Conservation (phyloP, 2,113 vertebrate species). For the Heterotilapia buettikoferi region DNA sequence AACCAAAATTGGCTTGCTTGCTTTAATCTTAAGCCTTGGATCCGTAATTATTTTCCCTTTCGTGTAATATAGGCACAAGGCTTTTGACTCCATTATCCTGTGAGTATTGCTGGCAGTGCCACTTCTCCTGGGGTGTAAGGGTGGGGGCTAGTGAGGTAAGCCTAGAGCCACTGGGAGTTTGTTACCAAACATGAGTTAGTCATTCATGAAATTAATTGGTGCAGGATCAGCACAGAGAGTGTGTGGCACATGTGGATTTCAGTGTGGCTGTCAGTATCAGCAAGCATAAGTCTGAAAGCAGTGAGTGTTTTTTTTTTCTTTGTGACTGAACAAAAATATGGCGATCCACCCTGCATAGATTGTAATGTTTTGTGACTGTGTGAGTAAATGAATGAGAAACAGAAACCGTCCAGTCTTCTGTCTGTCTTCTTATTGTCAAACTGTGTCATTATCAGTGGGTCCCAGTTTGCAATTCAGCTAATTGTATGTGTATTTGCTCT, state of each 20-base stretch:
- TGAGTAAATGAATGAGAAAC: not conserved
- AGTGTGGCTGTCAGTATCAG: constrained; percentile 24
- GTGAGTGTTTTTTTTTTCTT: not conserved
- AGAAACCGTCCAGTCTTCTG: not conserved
- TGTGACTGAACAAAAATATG: not conserved
- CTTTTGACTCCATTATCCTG: constrained; percentile 50
- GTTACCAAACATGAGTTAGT: constrained; percentile 71
- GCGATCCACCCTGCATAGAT: not conserved
- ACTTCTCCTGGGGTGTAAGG: constrained; percentile 14
- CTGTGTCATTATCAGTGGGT: not conserved
- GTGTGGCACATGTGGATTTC: constrained; percentile 29
- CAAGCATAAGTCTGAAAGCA: constrained; percentile 3
- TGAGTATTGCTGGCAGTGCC: constrained; percentile 48
- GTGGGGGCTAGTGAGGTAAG: constrained; percentile 36
- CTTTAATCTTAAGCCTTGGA: constrained; percentile 38
- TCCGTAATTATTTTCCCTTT: constrained; percentile 41
- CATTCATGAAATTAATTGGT: constrained; percentile 77
- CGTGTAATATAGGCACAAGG: constrained; percentile 11
- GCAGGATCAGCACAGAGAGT: constrained; percentile 44
- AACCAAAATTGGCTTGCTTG: constrained; percentile 6
- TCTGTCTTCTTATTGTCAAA: not conserved
- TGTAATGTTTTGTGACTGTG: not conserved
- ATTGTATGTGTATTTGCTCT: not conserved
- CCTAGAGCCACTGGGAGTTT: constrained; percentile 63
- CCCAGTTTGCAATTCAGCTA: not conserved